Percentiles rank a stretch among this genome's conserved stretches.
These are phyloP conservation scores for Apodemia zela DNA, from an alignment of 2,888 invertebrate genomes.

Conservation along the genomic window DNA sequence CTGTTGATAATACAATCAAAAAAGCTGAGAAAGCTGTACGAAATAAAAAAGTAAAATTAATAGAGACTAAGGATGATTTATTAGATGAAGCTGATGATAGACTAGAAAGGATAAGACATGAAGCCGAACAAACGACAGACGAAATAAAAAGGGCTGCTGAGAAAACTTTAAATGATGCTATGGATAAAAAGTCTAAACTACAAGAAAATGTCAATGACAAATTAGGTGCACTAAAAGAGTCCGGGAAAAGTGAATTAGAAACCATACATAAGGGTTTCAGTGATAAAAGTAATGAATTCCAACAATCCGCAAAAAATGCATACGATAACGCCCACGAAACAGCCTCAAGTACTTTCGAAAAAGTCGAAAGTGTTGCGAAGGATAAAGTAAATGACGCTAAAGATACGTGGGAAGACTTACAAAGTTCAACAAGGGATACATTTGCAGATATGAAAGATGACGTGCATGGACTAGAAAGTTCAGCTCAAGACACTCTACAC, in stretches of 20 bases:
- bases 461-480: conserved; percentile 59
- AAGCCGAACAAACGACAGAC: conserved; percentile 67
- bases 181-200: conserved; percentile 53
- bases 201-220: conserved; percentile 47
- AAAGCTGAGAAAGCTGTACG: conserved; percentile 33
- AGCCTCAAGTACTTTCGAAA: conserved; percentile 71
- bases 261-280: conserved; percentile 45
- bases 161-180: conserved; percentile 56
- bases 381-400: conserved; percentile 61
- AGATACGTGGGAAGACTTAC: conserved; percentile 66
- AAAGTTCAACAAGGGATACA: conserved; percentile 67
- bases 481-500: conserved; percentile 67
- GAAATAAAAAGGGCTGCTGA: conserved; percentile 68
- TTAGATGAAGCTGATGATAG: conserved; percentile 46
- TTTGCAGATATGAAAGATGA: conserved; percentile 66
- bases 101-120: conserved; percentile 63
- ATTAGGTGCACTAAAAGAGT: conserved; percentile 41
- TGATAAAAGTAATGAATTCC: conserved; percentile 45
- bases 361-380: conserved; percentile 70
- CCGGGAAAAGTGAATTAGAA: conserved; percentile 47
- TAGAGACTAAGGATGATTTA: conserved; percentile 38
- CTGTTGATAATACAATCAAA: conserved; percentile 32
- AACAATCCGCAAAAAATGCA: conserved; percentile 57
- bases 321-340: conserved; percentile 64
- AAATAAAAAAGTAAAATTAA: conserved; percentile 35